Conservation (phyloP, 2,113 vertebrate genomes). For the Pangasianodon gigas region DNA sequence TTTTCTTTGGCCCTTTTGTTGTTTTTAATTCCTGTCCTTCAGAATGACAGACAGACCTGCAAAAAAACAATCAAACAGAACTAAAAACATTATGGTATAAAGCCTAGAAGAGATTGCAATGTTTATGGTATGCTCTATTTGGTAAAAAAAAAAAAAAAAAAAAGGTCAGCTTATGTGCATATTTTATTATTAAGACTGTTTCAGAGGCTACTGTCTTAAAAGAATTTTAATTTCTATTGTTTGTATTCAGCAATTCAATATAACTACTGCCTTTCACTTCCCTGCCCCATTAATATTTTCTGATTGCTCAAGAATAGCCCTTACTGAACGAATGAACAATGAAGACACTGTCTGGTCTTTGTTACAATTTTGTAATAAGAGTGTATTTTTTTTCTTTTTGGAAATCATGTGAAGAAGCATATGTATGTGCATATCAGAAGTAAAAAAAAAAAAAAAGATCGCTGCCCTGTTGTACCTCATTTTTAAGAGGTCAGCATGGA, state of each 20-base stretch:
- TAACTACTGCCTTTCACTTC: background rate
- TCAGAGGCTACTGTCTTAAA: background rate
- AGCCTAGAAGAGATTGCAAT: slow-evolving; percentile 72
- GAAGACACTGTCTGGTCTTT: slow-evolving; percentile 99
- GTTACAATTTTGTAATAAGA: slow-evolving; percentile 99
- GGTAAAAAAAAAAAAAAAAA: slow-evolving; percentile 94
- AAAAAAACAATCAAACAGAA: slow-evolving; percentile 79
- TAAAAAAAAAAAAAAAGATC: background rate
- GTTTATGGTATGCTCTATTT: slow-evolving; percentile 99
- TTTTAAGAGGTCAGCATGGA: slow-evolving; percentile 99
- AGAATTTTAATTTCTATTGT: slow-evolving; percentile 83
- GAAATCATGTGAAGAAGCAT: slow-evolving; percentile 99
- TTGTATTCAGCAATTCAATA: background rate
- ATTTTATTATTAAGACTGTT: slow-evolving; percentile 82
- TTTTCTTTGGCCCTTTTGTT: slow-evolving; percentile 55
- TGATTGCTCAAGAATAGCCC: background rate
- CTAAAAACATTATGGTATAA: background rate
- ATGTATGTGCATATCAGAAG: slow-evolving; percentile 91
- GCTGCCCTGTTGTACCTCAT: slow-evolving; percentile 74
- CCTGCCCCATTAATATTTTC: background rate
- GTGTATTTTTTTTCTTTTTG: slow-evolving; percentile 96
- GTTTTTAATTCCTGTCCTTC: slow-evolving; percentile 77
- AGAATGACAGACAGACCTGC: slow-evolving; percentile 62
- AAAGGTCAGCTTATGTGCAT: slow-evolving; percentile 86
- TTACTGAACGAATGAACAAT: slow-evolving; percentile 71